These are phyloP conservation scores for Hemibagrus wyckioides DNA, from an alignment of 2,113 vertebrate genomes.

Conservation along the genomic window DNA sequence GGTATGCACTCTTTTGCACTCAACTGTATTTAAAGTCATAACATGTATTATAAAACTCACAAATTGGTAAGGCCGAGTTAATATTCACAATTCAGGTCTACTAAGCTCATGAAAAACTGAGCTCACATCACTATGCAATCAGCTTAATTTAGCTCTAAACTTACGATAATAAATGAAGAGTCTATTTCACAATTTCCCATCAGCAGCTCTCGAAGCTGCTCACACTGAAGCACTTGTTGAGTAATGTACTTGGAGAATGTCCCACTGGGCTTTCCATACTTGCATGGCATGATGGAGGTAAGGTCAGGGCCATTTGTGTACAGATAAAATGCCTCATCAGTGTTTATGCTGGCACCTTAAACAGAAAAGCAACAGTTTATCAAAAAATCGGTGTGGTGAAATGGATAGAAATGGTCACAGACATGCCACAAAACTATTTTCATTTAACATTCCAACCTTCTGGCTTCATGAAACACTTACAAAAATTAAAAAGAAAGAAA, in stretches of 20 bases:
- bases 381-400: neutral
- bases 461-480: too few relatives aligned
- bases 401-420: neutral
- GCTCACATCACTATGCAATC: neutral
- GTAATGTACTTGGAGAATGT: conserved; percentile 88
- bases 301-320: conserved; percentile 90
- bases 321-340: conserved; percentile 90
- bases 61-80: neutral
- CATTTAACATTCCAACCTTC: too few relatives aligned
- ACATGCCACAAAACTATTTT: too few relatives aligned
- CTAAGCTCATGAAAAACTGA: neutral
- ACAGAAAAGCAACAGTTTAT: conserved; percentile 45
- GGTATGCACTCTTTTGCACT: neutral
- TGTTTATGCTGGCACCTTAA: conserved; percentile 85
- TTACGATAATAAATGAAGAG: conserved; percentile 83
- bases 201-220: conserved; percentile 84
- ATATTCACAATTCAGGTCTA: neutral
- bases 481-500: too few relatives aligned
- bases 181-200: conserved; percentile 86
- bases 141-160: conserved; percentile 57
- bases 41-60: neutral
- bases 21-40: neutral
- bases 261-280: conserved; percentile 80
- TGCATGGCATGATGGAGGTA: conserved; percentile 94
- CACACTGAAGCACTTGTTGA: conserved; percentile 86